phyloP scores from a whole-genome alignment of 2,113 vertebrate species.

The Furnarius figulus region DNA sequence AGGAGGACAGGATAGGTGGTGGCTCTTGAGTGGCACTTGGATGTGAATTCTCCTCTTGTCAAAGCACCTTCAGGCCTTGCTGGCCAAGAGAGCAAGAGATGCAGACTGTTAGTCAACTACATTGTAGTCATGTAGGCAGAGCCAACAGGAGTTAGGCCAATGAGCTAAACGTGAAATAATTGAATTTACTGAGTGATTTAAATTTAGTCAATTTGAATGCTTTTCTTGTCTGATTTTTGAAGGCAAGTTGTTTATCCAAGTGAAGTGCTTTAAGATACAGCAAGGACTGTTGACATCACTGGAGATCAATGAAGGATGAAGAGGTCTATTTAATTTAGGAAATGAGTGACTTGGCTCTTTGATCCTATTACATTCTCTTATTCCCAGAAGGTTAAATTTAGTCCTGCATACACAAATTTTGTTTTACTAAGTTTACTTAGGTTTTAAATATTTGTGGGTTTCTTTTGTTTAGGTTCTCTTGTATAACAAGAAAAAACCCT shows the following conservation, averaged over 20 bases:
- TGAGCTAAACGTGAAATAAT: neutral
- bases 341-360: constrained; percentile 71
- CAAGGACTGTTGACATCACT: constrained; percentile 50
- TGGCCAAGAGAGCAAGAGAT: neutral
- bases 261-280: constrained; percentile 37
- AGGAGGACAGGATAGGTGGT: neutral
- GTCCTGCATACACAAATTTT: constrained; percentile 56
- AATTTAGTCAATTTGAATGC: neutral
- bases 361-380: constrained; percentile 61
- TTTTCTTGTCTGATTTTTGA: constrained; percentile 52
- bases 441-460: constrained; percentile 63
- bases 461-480: constrained; percentile 63
- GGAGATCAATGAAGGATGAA: constrained; percentile 40
- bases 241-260: constrained; percentile 53
- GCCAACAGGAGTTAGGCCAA: neutral
- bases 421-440: constrained; percentile 59
- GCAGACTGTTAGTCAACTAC: neutral
- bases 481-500: neutral
- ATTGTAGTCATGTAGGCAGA: neutral
- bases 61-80: neutral
- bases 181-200: neutral
- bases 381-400: constrained; percentile 62
- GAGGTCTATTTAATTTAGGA: constrained; percentile 61
- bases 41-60: neutral
- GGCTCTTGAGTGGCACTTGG: accelerated